Evolutionary conservation across 2,888 invertebrate genomes (phyloP).

Genomic region (Melinopterus prodromus): DNA sequence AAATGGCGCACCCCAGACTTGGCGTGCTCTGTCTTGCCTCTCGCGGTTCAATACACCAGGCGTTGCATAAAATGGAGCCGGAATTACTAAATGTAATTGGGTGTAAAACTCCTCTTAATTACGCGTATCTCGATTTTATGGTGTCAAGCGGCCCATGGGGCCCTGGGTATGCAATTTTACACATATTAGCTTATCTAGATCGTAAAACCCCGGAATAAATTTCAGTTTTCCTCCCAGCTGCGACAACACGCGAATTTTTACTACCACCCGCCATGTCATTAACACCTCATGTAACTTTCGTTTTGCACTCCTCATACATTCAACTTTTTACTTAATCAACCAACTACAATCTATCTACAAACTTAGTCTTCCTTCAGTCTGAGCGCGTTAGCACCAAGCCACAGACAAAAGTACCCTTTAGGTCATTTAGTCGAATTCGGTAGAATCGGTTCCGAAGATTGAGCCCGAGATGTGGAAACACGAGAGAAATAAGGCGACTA

Average conservation of each 20-base stretch:
- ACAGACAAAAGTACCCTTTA: no score
- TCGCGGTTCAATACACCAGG: background rate
- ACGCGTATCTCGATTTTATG: conserved; percentile 6
- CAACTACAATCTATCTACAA: background rate
- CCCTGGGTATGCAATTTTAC: conserved; percentile 24
- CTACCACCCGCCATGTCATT: background rate
- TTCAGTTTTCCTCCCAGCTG: conserved; percentile 12
- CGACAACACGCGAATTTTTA: background rate
- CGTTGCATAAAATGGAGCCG: background rate
- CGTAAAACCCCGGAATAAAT: conserved; percentile 16
- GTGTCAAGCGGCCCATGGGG: conserved; percentile 19
- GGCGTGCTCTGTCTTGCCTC: background rate
- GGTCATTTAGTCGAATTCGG: no score
- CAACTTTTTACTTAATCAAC: background rate
- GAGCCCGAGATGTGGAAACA: background rate
- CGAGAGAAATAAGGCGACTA: background rate
- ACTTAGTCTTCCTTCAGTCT: background rate
- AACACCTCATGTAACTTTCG: background rate
- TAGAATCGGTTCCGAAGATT: background rate
- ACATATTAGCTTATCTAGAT: conserved; percentile 24
- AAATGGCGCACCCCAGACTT: background rate
- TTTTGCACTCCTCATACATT: background rate
- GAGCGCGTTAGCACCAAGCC: no score
- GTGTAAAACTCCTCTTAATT: conserved; percentile 4
- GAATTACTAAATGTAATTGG: conserved; percentile 4